Evolutionary conservation across 2,888 invertebrate species (phyloP), one percentile per base, ranked within the genome.

Genomic region (Rhingia rostrata): DNA sequence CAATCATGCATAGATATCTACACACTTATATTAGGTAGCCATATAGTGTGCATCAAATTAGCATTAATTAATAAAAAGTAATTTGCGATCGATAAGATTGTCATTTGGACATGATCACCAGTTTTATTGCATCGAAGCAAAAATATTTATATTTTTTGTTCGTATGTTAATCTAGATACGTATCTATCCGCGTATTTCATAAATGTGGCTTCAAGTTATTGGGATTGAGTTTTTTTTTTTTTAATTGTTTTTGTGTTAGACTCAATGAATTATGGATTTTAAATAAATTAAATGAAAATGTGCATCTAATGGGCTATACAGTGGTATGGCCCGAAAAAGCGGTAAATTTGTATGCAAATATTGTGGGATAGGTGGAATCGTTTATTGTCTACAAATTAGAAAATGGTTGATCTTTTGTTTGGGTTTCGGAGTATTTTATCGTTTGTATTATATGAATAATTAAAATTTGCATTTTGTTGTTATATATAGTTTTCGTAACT

Each of bases 51-150:
- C 77, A 72, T 82, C 37, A 35, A 58, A 77, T 77, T 82, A 72
- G 53, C 77, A 82, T 82, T 72, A 82, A 82, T 81, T 81, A 69
- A 58, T 81, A 63, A 73, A 67, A 74, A 74, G 32, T 30, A 43
- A 64, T 72, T 77, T 49, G 35, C 22, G 54, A 61, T 43, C 75
- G 75, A 47, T 82, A 75, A 82, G 60, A 7, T 54, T 14, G 60
- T 39, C 72, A 77, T 82, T 72, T 72, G 66, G 66, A 82, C 69
- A 72, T 70, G 66, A 77, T 77, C 66, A 72, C 9, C 53, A 60
- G 45, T 70, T 82, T 77, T 72, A 77, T 77, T 61, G 82, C 75
- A 74, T 4, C 33, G 45, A 33, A 22, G 53, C 64, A 35, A 41
- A 53, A 56, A 37, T 61, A 69, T 51, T 32, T 60, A 58, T 49